Percentiles rank a stretch among this genome's conserved stretches.
Evolutionary conservation across 2,113 vertebrate species (phyloP).

Genomic region (Lophura nycthemera): DNA sequence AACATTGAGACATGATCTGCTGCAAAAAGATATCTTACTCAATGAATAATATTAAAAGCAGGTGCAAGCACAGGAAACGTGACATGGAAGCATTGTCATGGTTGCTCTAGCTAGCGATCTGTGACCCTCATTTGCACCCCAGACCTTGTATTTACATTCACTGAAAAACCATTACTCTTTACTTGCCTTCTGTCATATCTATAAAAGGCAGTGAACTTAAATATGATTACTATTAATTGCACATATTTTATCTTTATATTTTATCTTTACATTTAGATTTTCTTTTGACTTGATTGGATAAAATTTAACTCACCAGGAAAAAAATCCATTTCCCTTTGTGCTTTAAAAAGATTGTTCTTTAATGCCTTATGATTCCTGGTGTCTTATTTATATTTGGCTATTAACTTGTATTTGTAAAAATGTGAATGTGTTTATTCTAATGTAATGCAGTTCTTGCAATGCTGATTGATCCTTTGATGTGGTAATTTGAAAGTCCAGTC

Average conservation of each 20-base stretch:
- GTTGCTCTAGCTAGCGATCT: not conserved
- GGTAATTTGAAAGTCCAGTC: not conserved
- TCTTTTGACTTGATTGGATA: not conserved
- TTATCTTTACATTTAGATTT: not conserved
- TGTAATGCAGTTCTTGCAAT: not conserved
- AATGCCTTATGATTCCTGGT: not conserved
- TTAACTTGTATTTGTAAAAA: not conserved
- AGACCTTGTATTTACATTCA: not conserved
- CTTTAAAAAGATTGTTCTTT: not conserved
- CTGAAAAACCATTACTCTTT: not conserved
- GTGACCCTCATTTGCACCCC: not conserved
- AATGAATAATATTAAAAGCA: not conserved
- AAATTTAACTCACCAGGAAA: not conserved
- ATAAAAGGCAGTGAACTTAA: not conserved
- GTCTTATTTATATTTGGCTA: not conserved
- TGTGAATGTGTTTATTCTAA: not conserved
- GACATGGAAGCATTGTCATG: not conserved
- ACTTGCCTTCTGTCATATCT: not conserved
- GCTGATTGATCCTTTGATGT: not conserved
- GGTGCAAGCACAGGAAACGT: not conserved
- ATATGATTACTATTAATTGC: not conserved
- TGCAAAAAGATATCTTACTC: not conserved
- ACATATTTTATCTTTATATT: not conserved
- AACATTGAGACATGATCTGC: not conserved
- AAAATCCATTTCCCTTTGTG: not conserved